Evolutionary conservation across 2,113 vertebrate genomes (phyloP).

Genomic region (Ploceus nigricollis): DNA sequence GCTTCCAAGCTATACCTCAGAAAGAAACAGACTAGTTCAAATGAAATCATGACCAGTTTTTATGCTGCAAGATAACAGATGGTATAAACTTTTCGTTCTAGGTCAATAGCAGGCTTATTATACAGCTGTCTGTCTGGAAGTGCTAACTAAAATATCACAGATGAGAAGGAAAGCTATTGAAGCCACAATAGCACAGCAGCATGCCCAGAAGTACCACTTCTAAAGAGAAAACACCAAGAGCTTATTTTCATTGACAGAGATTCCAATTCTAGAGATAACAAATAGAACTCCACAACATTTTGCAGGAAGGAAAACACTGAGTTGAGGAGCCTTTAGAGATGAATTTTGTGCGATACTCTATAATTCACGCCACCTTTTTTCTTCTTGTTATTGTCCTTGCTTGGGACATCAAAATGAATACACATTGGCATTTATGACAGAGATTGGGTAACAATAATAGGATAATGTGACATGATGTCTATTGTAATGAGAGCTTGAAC

Average conservation of each 20-base stretch:
- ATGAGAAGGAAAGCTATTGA: not conserved
- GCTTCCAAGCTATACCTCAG: not conserved
- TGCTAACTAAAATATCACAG: not conserved
- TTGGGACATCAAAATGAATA: not conserved
- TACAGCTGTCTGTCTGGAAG: not conserved
- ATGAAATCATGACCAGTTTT: not conserved
- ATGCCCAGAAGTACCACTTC: not conserved
- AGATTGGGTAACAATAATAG: not conserved
- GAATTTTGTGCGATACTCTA: not conserved
- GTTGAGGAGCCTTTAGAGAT: not conserved
- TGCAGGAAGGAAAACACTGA: not conserved
- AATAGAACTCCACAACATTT: not conserved
- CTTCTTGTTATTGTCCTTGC: not conserved
- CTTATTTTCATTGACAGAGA: not conserved
- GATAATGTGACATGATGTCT: fast-evolving
- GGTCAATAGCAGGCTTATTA: not conserved
- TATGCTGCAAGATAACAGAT: not conserved
- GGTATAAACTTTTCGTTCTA: not conserved
- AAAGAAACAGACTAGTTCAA: not conserved
- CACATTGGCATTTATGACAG: not conserved
- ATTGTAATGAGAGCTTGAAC: not conserved
- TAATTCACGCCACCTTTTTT: not conserved
- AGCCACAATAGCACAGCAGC: fast-evolving
- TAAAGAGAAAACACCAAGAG: not conserved
- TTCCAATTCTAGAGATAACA: not conserved